Conservation (phyloP, 2,113 vertebrate species). For the Poecilia latipinna region DNA sequence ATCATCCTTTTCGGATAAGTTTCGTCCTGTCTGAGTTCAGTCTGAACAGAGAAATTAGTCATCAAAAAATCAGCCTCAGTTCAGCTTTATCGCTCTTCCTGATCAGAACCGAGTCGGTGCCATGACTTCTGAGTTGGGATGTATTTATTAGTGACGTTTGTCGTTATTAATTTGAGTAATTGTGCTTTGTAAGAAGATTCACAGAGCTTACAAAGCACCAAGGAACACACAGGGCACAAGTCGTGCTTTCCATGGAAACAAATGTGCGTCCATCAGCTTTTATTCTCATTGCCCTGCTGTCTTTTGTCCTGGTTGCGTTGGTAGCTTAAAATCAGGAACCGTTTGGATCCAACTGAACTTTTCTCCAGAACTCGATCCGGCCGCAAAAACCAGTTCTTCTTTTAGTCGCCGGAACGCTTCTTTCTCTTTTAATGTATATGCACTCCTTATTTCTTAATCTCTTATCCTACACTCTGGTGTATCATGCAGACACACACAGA, state of each 20-base stretch:
- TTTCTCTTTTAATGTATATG: conserved; percentile 35
- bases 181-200: background rate
- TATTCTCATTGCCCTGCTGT: background rate
- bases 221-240: background rate
- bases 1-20: too few species aligned
- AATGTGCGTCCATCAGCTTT: background rate
- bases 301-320: conserved; percentile 9
- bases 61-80: too few species aligned
- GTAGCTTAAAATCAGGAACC: conserved; percentile 3
- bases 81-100: too few species aligned
- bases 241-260: background rate
- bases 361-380: conserved; percentile 3
- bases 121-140: too few species aligned
- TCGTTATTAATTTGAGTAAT: too few species aligned
- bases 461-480: conserved; percentile 38
- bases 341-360: conserved; percentile 3
- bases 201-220: background rate
- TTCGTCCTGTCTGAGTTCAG: too few species aligned
- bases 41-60: too few species aligned
- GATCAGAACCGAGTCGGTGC: too few species aligned
- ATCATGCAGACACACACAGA: conserved; percentile 45
- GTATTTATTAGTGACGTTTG: too few species aligned
- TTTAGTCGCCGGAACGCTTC: conserved; percentile 24
- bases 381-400: conserved; percentile 46
- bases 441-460: conserved; percentile 35